Evolutionary conservation across 2,113 vertebrate species (phyloP).

Genomic region (Ctenomys sociabilis): DNA sequence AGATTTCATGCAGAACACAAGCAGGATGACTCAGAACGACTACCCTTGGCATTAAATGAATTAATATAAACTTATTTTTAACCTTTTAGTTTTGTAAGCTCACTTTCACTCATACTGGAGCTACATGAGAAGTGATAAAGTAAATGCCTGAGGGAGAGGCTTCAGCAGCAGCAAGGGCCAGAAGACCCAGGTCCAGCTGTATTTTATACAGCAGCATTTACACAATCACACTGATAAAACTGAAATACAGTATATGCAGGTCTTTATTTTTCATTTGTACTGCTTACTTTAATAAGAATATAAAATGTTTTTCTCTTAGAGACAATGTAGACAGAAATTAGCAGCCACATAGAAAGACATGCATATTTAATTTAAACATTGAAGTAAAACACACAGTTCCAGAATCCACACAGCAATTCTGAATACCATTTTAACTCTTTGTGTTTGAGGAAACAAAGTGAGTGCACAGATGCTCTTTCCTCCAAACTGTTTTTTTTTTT

Average conservation of each 20-base stretch:
- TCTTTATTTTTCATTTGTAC: background rate
- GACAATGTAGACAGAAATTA: background rate
- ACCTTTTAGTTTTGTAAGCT: background rate
- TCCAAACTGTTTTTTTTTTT: background rate
- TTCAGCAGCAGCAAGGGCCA: background rate
- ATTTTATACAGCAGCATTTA: background rate
- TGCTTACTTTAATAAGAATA: background rate
- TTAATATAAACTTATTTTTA: background rate
- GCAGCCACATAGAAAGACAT: background rate
- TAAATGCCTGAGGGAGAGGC: background rate
- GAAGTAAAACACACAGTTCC: background rate
- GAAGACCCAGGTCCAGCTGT: background rate
- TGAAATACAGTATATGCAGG: background rate
- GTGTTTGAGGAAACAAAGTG: fast-evolving
- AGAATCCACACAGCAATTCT: background rate
- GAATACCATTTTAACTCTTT: background rate
- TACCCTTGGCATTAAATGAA: background rate
- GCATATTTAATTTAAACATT: background rate
- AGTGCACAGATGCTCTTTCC: fast-evolving
- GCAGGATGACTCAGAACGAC: background rate
- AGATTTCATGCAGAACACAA: conserved; percentile 24
- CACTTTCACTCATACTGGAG: background rate
- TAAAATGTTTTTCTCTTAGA: conserved; percentile 44
- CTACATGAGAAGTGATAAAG: background rate
- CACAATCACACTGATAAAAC: background rate